These are phyloP conservation scores for Tinea semifulvella DNA, from an alignment of 2,888 invertebrate species.

Conservation along the genomic window DNA sequence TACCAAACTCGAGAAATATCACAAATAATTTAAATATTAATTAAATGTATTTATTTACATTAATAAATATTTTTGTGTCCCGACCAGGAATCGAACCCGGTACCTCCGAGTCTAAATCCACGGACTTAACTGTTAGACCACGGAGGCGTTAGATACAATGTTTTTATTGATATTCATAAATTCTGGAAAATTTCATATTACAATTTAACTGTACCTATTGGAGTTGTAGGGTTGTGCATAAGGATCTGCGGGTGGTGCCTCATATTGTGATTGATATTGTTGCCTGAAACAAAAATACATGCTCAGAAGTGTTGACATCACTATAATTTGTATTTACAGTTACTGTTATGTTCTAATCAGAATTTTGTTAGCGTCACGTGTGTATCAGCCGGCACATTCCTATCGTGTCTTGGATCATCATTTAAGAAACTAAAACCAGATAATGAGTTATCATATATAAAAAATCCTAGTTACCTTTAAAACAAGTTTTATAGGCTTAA, in stretches of 20 bases:
- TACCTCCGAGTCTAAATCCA: too few species aligned
- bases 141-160: too few species aligned
- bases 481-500: constrained; percentile 2
- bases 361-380: constrained; percentile 43
- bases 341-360: constrained; percentile 28
- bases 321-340: background rate
- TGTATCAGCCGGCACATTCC: constrained; percentile 67
- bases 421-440: constrained; percentile 18
- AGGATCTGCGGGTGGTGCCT: constrained; percentile 43
- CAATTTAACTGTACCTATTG: constrained; percentile 32
- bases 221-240: constrained; percentile 46
- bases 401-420: constrained; percentile 60
- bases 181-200: background rate
- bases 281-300: constrained; percentile 30
- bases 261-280: constrained; percentile 50
- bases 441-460: background rate
- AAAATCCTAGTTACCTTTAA: background rate
- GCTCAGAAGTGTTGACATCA: too few species aligned
- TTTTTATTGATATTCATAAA: too few species aligned
- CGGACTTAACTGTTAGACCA: too few species aligned
- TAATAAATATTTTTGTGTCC: too few species aligned
- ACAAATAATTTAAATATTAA: too few species aligned
- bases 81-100: too few species aligned
- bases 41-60: too few species aligned
- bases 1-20: too few species aligned